Base-by-base conservation (phyloP, 2,113 vertebrate genomes). In the Campylomormyrus tamandua region DNA sequence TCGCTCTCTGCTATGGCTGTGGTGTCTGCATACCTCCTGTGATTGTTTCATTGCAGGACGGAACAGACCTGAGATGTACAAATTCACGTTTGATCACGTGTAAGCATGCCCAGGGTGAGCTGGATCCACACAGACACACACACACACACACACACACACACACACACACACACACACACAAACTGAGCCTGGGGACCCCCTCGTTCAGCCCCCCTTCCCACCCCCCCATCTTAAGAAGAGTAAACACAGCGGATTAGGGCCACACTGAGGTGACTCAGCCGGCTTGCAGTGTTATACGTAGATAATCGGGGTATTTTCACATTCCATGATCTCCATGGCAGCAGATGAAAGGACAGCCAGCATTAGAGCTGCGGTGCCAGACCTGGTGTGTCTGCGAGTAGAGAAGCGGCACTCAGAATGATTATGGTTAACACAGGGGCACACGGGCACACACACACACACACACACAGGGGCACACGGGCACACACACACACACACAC, bases 21-120 rank as follows among this genome's bases (percentile, higher is more conserved):
- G 19, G n/a, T 50, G 92, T 66, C 10, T 89, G 39, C 85, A 88
- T 3, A 13, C 89, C 90, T 87, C 92, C 92, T 94, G 92, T 93
- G 94, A 94, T 95, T 94, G 94, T 92, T 94, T 92, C 94, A 94
- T 90, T 91, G 92, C 93, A 53, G 91, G 87, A 92, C 52, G 13
- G 91, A 93, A 89, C 91, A 1, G 90, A 90, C 92, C 50, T 88
- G 91, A 87, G 0, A 87, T 56, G 74, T 31, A 70, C 86, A 90
- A 89, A 93, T 88, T 90, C 91, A 39, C 31, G 0, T 45, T 5
- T 21, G 46, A 45, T 19, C 89, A 62, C 45, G 39, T 74, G 39
- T 13, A 50, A 31, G 42, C 46, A 66, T 39, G 13, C 50, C n/a
- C 10, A 35, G 90, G 89, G 8, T 91, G 90, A 66, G 50, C 70